Evolutionary conservation across 2,113 vertebrate species (phyloP), one percentile per base, ranked within the genome.

Genomic region (Nyctereutes procyonoides): DNA sequence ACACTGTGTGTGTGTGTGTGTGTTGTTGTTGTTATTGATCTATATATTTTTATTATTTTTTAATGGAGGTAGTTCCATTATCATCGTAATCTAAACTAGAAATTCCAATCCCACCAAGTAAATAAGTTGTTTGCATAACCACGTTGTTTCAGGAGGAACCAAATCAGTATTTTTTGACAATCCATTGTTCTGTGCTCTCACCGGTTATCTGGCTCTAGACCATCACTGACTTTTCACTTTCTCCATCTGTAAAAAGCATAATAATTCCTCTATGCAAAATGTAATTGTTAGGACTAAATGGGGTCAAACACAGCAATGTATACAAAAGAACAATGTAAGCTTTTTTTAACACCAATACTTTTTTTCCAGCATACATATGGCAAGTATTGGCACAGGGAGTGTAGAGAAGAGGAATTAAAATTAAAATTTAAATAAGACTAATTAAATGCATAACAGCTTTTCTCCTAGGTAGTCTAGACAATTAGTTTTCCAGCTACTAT

Each of bases 41-140:
- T 58, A 91, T 51, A 87, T 74, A 62, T 35, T 63, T 96, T 60
- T 60, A 69, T 83, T 48, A 55, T 48, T 93, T 96, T 63, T 89
- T 79, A 88, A 88, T 65, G 15, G 62, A 32, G 22, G 56, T 71
- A n/a, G 28, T 79, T 71, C 6, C 48, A 79, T 48, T 83, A 10
- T 22, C 83, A 95, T 24, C 12, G 20, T 55, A 80, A 93, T 55
- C 24, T 81, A 71, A 96, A 84, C 22, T 60, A 89, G 43, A 87
- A 73, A 32, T 83, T 95, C 19, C n/a, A 28, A 65, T 84, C 30
- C 71, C 20, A 90, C 53, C n/a, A 51, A 56, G 56, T 58, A 73
- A 91, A 62, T 17, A 82, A 95, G 4, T 26, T 92, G 5, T 88
- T 90, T 20, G 63, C 16, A 55, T 24, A 65, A 76, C 7, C 4